Conservation (phyloP, 2,113 vertebrate genomes). For the Alligator mississippiensis region DNA sequence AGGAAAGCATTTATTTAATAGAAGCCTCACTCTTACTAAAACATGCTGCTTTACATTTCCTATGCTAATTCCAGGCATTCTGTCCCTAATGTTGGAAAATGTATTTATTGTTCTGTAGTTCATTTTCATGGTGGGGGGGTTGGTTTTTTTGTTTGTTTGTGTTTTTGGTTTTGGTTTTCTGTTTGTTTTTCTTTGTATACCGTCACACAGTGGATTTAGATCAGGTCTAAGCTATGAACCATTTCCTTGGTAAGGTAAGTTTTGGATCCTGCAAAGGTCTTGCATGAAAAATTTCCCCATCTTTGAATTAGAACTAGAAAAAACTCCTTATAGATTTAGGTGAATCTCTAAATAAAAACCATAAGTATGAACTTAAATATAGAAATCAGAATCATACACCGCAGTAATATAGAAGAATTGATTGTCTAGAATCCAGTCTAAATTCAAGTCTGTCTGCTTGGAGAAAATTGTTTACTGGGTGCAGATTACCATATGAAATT, state of each 20-base stretch:
- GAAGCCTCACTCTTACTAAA: constrained; percentile 67
- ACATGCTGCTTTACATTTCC: constrained; percentile 58
- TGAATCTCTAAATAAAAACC: not conserved
- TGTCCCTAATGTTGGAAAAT: constrained; percentile 64
- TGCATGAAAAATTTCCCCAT: not conserved
- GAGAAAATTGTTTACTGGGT: not conserved
- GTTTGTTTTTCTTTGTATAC: constrained; percentile 24
- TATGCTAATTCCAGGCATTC: constrained; percentile 62
- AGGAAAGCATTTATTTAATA: constrained; percentile 73
- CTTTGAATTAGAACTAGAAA: not conserved
- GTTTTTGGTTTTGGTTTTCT: too few relatives aligned
- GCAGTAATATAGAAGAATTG: not conserved
- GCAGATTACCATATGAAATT: not conserved
- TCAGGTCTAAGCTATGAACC: not conserved
- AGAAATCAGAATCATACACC: not conserved
- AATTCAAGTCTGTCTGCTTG: not conserved
- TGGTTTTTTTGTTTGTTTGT: too few relatives aligned
- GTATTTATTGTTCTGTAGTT: constrained; percentile 53
- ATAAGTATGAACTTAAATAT: not conserved
- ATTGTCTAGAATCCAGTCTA: not conserved
- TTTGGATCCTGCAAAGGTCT: not conserved
- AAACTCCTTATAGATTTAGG: not conserved
- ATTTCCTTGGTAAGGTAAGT: not conserved
- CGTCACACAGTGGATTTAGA: not conserved
- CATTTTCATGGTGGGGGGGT: constrained; percentile 45